A percentile compares a stretch with the other conserved stretches of the same genome.
Conservation (phyloP, 2,888 invertebrate species). For the Apodemia zela region DNA sequence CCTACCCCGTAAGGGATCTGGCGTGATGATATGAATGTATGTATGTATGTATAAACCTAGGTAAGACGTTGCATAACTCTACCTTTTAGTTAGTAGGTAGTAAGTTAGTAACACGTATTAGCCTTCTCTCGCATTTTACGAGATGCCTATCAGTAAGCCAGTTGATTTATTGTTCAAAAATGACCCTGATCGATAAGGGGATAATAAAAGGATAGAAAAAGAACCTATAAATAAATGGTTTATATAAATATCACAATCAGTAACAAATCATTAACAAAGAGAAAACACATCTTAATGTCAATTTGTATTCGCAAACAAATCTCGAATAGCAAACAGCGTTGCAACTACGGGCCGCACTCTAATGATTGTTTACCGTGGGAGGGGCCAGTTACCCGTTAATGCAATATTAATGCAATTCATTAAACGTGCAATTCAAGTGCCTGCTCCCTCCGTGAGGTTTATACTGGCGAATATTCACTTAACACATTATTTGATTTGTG, state of each 20-base stretch:
- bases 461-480: slow-evolving; percentile 32
- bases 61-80: too few relatives aligned
- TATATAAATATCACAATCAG: background rate
- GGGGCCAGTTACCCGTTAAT: slow-evolving; percentile 74
- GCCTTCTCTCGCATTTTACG: too few relatives aligned
- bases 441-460: slow-evolving; percentile 37
- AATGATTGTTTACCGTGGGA: slow-evolving; percentile 73
- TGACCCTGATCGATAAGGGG: too few relatives aligned
- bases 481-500: slow-evolving; percentile 37
- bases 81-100: too few relatives aligned
- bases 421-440: slow-evolving; percentile 72
- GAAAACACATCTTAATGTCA: slow-evolving; percentile 40
- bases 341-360: slow-evolving; percentile 44
- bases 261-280: slow-evolving; percentile 20
- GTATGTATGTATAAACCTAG: too few relatives aligned
- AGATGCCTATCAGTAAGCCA: too few relatives aligned
- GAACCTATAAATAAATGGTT: too few relatives aligned
- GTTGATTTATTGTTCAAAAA: too few relatives aligned
- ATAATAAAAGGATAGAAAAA: too few relatives aligned
- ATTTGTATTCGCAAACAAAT: slow-evolving; percentile 78
- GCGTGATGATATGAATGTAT: too few relatives aligned
- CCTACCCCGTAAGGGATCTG: too few relatives aligned
- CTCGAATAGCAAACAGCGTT: slow-evolving; percentile 56
- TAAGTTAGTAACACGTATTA: too few relatives aligned
- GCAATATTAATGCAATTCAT: slow-evolving; percentile 82